Evolutionary conservation across 2,113 vertebrate species (phyloP).

Genomic region (Crotalus viridis): DNA sequence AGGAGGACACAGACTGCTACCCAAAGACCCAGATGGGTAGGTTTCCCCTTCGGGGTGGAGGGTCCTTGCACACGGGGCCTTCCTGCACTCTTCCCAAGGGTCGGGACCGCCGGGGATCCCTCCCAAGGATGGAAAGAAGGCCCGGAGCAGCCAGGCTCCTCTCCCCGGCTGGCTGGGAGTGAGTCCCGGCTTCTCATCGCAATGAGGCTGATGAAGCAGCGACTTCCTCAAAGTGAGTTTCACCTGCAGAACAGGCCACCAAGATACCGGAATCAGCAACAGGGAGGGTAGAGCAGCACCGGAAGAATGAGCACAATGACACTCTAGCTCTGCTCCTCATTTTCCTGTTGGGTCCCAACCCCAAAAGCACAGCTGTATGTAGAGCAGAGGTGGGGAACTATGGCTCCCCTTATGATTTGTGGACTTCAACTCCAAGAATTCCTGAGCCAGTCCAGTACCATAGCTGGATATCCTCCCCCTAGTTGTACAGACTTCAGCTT

Average conservation of each 20-base stretch:
- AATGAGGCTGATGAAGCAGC: not conserved
- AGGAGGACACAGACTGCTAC: not conserved
- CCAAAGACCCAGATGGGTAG: not conserved
- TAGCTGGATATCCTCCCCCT: not conserved
- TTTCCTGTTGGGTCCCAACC: not conserved
- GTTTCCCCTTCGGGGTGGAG: not conserved
- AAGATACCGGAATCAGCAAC: not conserved
- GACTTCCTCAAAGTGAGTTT: conserved; percentile 25
- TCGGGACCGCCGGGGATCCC: too few species aligned
- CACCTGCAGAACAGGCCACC: not conserved
- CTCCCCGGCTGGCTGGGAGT: too few species aligned
- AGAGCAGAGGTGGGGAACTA: not conserved
- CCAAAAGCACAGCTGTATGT: not conserved
- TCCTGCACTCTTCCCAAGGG: not conserved
- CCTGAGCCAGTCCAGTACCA: not conserved
- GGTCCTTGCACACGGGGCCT: not conserved
- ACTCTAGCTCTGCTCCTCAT: not conserved
- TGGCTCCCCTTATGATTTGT: not conserved
- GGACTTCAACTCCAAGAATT: not conserved
- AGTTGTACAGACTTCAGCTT: not conserved
- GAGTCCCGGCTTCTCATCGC: not conserved
- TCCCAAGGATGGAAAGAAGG: too few species aligned
- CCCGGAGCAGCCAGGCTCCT: not conserved
- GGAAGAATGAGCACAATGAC: not conserved
- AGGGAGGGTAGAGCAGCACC: not conserved